Conservation (phyloP, 2,888 invertebrate species). For the Orthonevra nobilis region DNA sequence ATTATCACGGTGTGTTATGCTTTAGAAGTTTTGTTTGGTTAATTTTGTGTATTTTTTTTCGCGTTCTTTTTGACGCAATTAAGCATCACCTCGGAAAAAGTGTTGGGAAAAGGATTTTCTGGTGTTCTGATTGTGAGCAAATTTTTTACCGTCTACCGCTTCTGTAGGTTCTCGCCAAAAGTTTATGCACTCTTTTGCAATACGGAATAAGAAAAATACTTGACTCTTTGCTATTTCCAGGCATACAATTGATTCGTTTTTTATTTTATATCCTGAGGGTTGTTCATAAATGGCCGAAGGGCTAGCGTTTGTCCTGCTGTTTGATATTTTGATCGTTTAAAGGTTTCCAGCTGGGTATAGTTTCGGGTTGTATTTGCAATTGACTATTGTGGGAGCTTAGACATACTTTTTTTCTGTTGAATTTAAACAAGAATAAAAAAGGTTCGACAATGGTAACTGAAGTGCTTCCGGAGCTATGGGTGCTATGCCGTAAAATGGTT, state of each 20-base stretch:
- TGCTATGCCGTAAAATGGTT: constrained; percentile 31
- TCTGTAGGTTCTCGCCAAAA: constrained; percentile 59
- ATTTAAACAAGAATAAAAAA: constrained; percentile 12
- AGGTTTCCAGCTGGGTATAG: constrained; percentile 60
- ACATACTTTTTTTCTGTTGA: constrained; percentile 24
- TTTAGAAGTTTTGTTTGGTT: not conserved
- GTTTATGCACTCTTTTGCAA: constrained; percentile 15
- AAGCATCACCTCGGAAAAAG: constrained; percentile 59
- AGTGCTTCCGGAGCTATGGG: constrained; percentile 16
- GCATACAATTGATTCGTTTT: constrained; percentile 56
- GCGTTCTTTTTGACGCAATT: constrained; percentile 50
- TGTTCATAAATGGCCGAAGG: constrained; percentile 39
- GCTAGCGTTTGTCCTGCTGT: constrained; percentile 27
- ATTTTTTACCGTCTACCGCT: constrained; percentile 67
- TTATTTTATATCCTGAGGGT: constrained; percentile 20
- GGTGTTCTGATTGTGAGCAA: constrained; percentile 63
- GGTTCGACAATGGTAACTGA: constrained; percentile 11
- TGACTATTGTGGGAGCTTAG: constrained; percentile 23
- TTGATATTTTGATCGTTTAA: constrained; percentile 65
- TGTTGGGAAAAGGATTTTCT: constrained; percentile 66
- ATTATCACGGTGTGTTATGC: constrained; percentile 60
- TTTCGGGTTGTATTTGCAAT: constrained; percentile 6
- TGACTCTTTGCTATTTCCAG: constrained; percentile 42
- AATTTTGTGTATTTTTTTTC: not conserved
- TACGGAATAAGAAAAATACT: not conserved